Percentiles rank a stretch among this genome's conserved stretches.
phyloP scores from a whole-genome alignment of 2,797 vertebrate genomes.

The Danio choprae region DNA sequence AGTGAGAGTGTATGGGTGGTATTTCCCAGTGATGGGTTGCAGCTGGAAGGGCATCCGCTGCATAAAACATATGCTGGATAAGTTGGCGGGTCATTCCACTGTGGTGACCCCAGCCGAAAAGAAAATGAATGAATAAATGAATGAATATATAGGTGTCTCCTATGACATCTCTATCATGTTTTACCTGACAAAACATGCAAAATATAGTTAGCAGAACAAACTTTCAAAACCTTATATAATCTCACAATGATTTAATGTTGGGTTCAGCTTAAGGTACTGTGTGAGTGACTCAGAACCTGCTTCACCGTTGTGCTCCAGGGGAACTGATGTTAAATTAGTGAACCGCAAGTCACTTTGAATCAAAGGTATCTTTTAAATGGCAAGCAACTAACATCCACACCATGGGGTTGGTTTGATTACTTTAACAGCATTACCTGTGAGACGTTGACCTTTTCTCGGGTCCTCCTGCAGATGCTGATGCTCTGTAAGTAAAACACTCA shows the following conservation, averaged over 20 bases:
- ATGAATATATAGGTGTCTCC: too few species aligned
- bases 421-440: conserved; percentile 23
- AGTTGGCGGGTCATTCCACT: too few species aligned
- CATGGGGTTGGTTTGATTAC: conserved; percentile 6
- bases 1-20: too few species aligned
- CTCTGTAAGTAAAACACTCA: conserved; percentile 3
- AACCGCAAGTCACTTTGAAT: conserved; percentile 8
- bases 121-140: too few species aligned
- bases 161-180: too few species aligned
- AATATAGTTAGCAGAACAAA: too few species aligned
- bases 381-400: conserved; percentile 24
- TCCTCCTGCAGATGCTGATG: background rate
- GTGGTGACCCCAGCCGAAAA: too few species aligned
- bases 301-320: background rate
- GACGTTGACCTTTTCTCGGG: conserved; percentile 39
- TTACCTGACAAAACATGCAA: too few species aligned
- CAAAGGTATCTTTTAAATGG: conserved; percentile 25
- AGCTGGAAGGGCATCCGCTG: too few species aligned
- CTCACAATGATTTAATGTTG: background rate
- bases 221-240: background rate
- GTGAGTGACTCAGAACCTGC: conserved; percentile 4
- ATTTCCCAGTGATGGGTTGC: too few species aligned
- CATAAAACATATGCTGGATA: too few species aligned
- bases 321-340: conserved; percentile 27
- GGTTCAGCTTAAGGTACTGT: background rate